Evolutionary conservation across 23 tunicate species (phyloP), one percentile per base, ranked within the genome.

Genomic region (Styela plicata): DNA sequence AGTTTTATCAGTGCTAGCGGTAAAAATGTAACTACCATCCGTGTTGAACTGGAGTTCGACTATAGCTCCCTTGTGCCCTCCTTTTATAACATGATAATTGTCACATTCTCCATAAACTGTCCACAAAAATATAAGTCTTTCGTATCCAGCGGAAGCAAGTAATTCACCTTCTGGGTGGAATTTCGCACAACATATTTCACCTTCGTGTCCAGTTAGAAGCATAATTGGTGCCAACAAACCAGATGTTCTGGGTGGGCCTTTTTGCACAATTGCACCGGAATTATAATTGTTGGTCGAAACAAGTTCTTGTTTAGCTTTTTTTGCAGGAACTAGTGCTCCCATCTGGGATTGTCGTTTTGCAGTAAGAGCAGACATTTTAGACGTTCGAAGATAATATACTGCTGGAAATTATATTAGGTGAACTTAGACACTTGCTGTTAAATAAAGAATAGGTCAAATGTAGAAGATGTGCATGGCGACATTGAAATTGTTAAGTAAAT

Each of bases 41-140:
- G 91, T 86, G 86, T 83, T 89, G 64, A 94, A 94, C 32, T 94
- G 89, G 53, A 94, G 83, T 66, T 94, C 98, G 62, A 94, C 35
- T 1, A 94, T 74, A 0, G 98, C 87, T 33, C 95, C 98, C 13
- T 82, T 83, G 70, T 94, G 98, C n/a, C 82, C 95, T 20, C 91
- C 90, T 86, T 86, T 89, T 19, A 86, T 79, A 3, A 86, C 86
- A 79, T 89, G 88, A 74, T 74, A 89, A 66, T 94, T 94, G 17
- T 89, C 94, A 69, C 98, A 94, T 79, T 94, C 98, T 1, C 98
- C 98, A 33, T 61, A 94, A 31, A 94, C 98, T 57, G 88, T 89
- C 98, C 98, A 94, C 16, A 89, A 83, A 69, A 83, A 85, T 71
- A 94, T 94, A 62, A 64, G 29, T 79, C 98, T 32, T 64, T 94